Conservation (phyloP, 2,113 vertebrate genomes). For the Telmatochromis sp. region DNA sequence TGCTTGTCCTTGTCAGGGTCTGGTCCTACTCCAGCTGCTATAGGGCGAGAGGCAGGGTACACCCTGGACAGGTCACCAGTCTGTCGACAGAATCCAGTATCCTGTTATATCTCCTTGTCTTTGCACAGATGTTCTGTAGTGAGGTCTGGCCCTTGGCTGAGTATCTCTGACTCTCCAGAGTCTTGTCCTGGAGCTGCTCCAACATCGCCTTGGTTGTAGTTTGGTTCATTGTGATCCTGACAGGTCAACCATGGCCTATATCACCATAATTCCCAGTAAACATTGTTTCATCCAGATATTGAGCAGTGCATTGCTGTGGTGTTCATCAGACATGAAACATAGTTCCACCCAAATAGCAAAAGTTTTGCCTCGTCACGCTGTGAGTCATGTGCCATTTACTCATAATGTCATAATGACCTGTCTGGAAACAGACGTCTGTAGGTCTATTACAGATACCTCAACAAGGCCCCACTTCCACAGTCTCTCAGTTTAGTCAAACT, state of each 20-base stretch:
- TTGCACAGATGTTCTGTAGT: rapidly evolving
- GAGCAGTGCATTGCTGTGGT: neutral
- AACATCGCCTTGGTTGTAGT: neutral
- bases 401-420: no score
- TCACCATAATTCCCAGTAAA: neutral
- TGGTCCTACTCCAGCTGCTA: neutral
- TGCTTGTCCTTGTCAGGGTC: neutral
- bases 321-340: neutral
- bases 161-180: neutral
- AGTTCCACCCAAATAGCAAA: neutral
- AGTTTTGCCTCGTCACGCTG: rapidly evolving
- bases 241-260: neutral
- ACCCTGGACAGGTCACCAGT: rapidly evolving
- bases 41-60: rapidly evolving
- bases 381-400: neutral
- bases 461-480: neutral
- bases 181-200: neutral
- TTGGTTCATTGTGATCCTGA: neutral
- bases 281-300: neutral
- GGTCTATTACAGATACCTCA: neutral
- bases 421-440: neutral
- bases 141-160: neutral
- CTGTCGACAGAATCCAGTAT: rapidly evolving
- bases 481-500: rapidly evolving
- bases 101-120: neutral